Conservation (phyloP, 2,888 invertebrate genomes). For the Caenorhabditis panamensis region DNA sequence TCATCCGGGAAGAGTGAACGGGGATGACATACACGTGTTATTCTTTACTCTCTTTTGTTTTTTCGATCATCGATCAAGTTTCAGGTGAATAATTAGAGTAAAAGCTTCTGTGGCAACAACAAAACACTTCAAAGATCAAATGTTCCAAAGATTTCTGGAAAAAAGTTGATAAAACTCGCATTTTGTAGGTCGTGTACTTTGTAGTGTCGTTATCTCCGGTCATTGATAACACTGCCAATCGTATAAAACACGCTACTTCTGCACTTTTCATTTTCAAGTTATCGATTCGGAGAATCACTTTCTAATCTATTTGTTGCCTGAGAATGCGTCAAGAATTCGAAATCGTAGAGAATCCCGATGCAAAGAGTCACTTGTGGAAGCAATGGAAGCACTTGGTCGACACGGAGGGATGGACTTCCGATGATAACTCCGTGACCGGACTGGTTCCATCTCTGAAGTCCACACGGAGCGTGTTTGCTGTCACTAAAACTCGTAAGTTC, state of each 20-base stretch:
- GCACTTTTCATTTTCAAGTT: background rate
- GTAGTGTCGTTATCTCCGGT: background rate
- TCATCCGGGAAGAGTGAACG: slow-evolving; percentile 20
- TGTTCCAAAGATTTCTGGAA: background rate
- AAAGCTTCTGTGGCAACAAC: slow-evolving; percentile 14
- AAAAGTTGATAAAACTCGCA: background rate
- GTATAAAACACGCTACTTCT: background rate
- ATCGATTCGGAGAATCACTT: background rate
- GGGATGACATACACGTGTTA: background rate
- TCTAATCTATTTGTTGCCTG: background rate
- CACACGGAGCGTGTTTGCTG: slow-evolving; percentile 57
- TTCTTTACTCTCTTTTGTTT: background rate
- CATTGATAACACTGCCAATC: background rate
- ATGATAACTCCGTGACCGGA: slow-evolving; percentile 60
- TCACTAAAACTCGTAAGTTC: slow-evolving; percentile 57
- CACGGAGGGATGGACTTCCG: slow-evolving; percentile 64
- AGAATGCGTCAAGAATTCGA: slow-evolving; percentile 26
- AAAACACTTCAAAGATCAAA: slow-evolving; percentile 2
- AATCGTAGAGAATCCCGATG: slow-evolving; percentile 35
- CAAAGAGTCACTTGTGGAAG: slow-evolving; percentile 45
- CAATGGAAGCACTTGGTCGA: slow-evolving; percentile 60
- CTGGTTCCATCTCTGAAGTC: slow-evolving; percentile 45
- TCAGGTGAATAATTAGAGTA: slow-evolving; percentile 16
- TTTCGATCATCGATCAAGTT: slow-evolving; percentile 10
- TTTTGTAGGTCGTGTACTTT: slow-evolving; percentile 27